Evolutionary conservation across 2,113 vertebrate species (phyloP).

Genomic region (Hipposideros armiger): DNA sequence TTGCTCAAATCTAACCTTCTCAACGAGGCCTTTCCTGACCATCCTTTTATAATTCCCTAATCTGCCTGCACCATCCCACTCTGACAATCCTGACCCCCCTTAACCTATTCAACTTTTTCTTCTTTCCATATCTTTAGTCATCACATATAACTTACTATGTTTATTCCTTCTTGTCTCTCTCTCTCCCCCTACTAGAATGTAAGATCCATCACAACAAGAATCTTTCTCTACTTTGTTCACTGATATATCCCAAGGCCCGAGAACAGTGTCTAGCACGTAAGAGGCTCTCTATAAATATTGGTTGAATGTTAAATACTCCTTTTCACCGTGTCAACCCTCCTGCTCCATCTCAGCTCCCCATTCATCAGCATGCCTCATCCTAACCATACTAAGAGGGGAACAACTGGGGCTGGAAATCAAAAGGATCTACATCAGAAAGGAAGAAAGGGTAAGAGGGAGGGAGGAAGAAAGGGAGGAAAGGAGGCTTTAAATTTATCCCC

Average conservation of each 20-base stretch:
- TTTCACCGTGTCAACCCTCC: neutral
- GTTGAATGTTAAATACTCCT: neutral
- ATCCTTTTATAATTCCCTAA: neutral
- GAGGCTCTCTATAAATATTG: neutral
- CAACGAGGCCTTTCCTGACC: neutral
- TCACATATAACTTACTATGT: neutral
- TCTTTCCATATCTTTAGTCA: neutral
- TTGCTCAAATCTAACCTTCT: slow-evolving; percentile 40
- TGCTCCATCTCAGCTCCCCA: neutral
- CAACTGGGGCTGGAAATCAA: neutral
- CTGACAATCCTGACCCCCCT: neutral
- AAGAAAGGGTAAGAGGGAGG: neutral
- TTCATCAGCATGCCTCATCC: neutral
- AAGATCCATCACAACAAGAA: neutral
- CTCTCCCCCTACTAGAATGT: neutral
- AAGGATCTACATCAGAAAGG: neutral
- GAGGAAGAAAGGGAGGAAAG: neutral
- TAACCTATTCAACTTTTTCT: neutral
- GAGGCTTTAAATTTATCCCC: neutral
- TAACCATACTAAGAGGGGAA: neutral
- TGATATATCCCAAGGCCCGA: neutral
- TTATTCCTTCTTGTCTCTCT: neutral
- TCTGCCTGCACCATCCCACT: neutral
- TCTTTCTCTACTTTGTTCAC: neutral
- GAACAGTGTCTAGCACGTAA: neutral